Conservation (phyloP, 2,888 invertebrate species). For the Synanthedon formicaeformis region DNA sequence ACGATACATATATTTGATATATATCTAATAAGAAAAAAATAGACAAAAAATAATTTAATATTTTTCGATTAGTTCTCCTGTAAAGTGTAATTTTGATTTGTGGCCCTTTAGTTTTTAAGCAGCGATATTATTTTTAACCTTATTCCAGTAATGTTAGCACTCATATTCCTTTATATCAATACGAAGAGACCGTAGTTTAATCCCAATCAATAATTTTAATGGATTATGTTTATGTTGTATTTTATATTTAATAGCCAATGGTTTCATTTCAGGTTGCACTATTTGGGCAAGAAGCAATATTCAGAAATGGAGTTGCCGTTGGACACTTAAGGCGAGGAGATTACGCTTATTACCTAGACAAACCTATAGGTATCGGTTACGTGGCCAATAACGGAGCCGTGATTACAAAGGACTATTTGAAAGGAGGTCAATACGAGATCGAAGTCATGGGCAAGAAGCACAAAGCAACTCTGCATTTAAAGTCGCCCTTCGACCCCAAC, state of each 20-base stretch:
- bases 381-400: slow-evolving; percentile 68
- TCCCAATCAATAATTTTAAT: too few species aligned
- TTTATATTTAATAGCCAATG: neutral
- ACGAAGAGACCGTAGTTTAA: too few species aligned
- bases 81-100: too few species aligned
- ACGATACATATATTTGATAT: too few species aligned
- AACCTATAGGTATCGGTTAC: slow-evolving; percentile 72
- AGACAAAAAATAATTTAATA: too few species aligned
- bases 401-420: slow-evolving; percentile 76
- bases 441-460: slow-evolving; percentile 83
- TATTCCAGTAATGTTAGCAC: too few species aligned
- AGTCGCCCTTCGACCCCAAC: slow-evolving; percentile 86
- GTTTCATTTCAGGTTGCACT: slow-evolving; percentile 71
- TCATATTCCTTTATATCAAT: too few species aligned
- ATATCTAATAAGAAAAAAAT: too few species aligned
- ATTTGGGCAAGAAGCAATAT: slow-evolving; percentile 88
- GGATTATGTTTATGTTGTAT: too few species aligned
- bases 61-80: too few species aligned
- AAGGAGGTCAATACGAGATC: slow-evolving; percentile 80
- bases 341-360: slow-evolving; percentile 73
- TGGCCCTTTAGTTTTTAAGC: too few species aligned
- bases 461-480: slow-evolving; percentile 76
- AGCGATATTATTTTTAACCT: too few species aligned
- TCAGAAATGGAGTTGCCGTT: slow-evolving; percentile 79
- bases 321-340: slow-evolving; percentile 87